Evolutionary conservation across 2,888 invertebrate species (phyloP).

Genomic region (Caenorhabditis uteleia): DNA sequence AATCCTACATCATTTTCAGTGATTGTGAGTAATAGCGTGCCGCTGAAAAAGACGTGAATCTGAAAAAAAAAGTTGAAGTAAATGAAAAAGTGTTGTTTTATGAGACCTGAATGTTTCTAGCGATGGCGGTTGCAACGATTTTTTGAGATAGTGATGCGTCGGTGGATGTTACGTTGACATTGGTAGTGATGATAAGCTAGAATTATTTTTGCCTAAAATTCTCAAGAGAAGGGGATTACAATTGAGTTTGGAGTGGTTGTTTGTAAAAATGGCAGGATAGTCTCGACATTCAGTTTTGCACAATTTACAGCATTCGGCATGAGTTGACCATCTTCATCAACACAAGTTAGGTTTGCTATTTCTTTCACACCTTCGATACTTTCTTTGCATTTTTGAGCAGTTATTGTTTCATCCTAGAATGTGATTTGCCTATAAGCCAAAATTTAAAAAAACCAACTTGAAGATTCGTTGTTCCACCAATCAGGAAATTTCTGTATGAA

Average conservation of each 20-base stretch:
- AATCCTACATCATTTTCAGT: constrained; percentile 12
- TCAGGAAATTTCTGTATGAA: constrained; percentile 12
- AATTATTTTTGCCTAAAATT: not conserved
- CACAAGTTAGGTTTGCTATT: too few relatives aligned
- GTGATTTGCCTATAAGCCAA: too few relatives aligned
- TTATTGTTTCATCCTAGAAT: too few relatives aligned
- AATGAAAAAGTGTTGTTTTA: not conserved
- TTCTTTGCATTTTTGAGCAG: too few relatives aligned
- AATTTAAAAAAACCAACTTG: too few relatives aligned
- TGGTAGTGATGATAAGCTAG: constrained; percentile 25
- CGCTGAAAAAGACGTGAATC: constrained; percentile 28
- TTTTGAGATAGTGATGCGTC: not conserved
- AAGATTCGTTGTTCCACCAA: not conserved
- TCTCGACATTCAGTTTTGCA: too few relatives aligned
- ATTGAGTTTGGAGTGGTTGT: constrained; percentile 28
- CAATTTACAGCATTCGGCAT: too few relatives aligned
- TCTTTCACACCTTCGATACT: too few relatives aligned
- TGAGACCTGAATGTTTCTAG: constrained; percentile 22
- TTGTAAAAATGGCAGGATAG: too few relatives aligned
- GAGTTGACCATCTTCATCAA: too few relatives aligned
- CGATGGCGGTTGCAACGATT: constrained; percentile 27
- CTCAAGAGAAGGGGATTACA: constrained; percentile 6
- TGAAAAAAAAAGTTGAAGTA: not conserved
- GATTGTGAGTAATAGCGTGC: too few relatives aligned
- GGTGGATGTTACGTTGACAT: constrained; percentile 1